Percentiles rank a stretch among this genome's conserved stretches.
These are phyloP conservation scores for Drosophila nigromelanica DNA, from an alignment of 1,140 invertebrate genomes.

Conservation along the genomic window DNA sequence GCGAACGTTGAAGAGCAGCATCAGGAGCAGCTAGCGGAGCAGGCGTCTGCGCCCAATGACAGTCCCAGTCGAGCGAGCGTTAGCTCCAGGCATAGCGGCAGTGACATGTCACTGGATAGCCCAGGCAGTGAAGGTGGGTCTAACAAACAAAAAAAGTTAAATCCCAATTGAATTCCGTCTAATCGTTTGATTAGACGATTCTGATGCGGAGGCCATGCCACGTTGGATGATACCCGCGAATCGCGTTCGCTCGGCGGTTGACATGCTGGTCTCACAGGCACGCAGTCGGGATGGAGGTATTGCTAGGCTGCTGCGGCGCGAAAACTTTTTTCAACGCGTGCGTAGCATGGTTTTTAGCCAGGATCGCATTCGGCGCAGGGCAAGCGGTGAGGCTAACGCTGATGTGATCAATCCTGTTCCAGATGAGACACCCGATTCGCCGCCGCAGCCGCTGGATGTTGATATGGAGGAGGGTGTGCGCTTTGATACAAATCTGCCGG, in stretches of 20 bases:
- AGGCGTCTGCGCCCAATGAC: neutral
- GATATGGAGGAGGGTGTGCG: constrained; percentile 62
- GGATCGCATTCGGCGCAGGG: constrained; percentile 58
- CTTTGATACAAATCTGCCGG: constrained; percentile 80
- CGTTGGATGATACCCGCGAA: constrained; percentile 69
- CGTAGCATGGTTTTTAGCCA: constrained; percentile 75
- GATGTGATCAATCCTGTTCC: constrained; percentile 23
- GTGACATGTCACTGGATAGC: constrained; percentile 68
- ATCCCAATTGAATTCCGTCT: neutral
- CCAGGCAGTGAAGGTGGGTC: constrained; percentile 64
- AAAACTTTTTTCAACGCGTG: constrained; percentile 72
- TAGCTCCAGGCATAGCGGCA: constrained; percentile 36
- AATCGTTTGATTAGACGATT: constrained; percentile 42
- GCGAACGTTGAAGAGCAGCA: neutral
- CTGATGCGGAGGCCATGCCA: constrained; percentile 55
- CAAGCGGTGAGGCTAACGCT: constrained; percentile 40
- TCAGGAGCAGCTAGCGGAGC: neutral
- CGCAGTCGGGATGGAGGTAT: constrained; percentile 64
- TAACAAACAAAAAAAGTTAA: neutral
- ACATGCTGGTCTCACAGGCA: constrained; percentile 60
- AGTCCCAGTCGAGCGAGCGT: constrained; percentile 14
- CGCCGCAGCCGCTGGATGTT: constrained; percentile 38
- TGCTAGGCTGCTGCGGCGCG: constrained; percentile 56
- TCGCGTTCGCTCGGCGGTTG: constrained; percentile 59
- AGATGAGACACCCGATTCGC: constrained; percentile 10